phyloP scores from a whole-genome alignment of 2,888 invertebrate species.

The Synanthedon myopaeformis region DNA sequence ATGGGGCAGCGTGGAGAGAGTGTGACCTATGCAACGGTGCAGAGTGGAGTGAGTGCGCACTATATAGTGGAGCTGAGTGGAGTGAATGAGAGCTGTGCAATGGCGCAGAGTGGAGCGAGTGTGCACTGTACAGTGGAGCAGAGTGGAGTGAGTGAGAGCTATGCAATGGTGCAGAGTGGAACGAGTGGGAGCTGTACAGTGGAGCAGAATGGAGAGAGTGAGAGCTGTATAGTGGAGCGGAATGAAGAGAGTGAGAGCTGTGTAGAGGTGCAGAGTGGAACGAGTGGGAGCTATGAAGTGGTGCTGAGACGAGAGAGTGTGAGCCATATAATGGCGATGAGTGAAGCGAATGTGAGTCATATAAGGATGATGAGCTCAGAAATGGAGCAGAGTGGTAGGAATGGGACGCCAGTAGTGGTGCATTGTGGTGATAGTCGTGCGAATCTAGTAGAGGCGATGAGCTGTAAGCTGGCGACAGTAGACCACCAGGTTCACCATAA shows the following conservation, averaged over 20 bases:
- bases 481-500: conserved; percentile 28
- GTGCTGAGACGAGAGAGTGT: conserved; percentile 5
- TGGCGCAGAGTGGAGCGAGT: conserved; percentile 9
- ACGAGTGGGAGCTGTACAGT: conserved; percentile 3
- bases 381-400: conserved; percentile 9
- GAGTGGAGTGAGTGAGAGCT: conserved; percentile 7
- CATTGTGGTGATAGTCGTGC: neutral
- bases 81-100: conserved; percentile 10
- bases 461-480: conserved; percentile 15
- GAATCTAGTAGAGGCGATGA: neutral
- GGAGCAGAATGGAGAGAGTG: conserved; percentile 6
- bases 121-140: conserved; percentile 5
- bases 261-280: conserved; percentile 9
- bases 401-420: neutral
- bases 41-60: conserved; percentile 5
- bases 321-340: conserved; percentile 7
- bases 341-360: conserved; percentile 4
- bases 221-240: conserved; percentile 5
- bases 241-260: conserved; percentile 9
- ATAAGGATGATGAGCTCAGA: conserved; percentile 8
- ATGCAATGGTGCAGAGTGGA: conserved; percentile 12
- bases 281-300: conserved; percentile 1
- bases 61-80: conserved; percentile 6
- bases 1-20: conserved; percentile 7
- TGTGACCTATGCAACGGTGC: conserved; percentile 4